phyloP scores from a whole-genome alignment of 2,113 vertebrate genomes.

The Hylia prasina region DNA sequence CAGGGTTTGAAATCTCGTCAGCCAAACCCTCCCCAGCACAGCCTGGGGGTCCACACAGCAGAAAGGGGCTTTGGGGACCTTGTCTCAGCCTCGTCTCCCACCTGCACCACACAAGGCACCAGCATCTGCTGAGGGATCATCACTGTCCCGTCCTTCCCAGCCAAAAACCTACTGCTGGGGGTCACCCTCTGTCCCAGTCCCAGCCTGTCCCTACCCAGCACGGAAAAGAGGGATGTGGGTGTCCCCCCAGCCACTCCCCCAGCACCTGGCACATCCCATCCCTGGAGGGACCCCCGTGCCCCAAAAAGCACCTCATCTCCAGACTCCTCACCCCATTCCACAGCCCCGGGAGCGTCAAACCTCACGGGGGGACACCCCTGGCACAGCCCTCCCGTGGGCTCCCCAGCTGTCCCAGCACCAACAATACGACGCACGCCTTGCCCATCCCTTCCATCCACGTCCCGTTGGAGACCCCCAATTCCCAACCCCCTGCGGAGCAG shows the following conservation, averaged over 20 bases:
- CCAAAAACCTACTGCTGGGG: not conserved
- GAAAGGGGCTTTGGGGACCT: not conserved
- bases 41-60: not conserved
- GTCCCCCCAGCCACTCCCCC: not conserved
- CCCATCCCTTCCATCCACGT: rapidly evolving
- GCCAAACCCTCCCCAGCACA: not conserved
- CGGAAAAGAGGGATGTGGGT: rapidly evolving
- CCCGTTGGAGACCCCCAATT: not conserved
- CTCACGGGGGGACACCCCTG: rapidly evolving
- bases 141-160: not conserved
- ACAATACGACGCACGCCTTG: not conserved
- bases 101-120: not conserved
- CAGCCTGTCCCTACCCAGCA: not conserved
- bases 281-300: not conserved
- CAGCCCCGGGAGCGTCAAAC: not conserved
- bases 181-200: not conserved
- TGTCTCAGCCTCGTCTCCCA: rapidly evolving
- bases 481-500: not conserved
- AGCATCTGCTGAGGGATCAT: not conserved
- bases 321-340: not conserved
- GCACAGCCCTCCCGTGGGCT: not conserved
- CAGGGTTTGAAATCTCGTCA: constrained; percentile 2
- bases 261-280: rapidly evolving
- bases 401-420: not conserved
- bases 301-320: not conserved